Conservation (phyloP, 1,140 invertebrate species). For the Apocrypta bakeri region DNA sequence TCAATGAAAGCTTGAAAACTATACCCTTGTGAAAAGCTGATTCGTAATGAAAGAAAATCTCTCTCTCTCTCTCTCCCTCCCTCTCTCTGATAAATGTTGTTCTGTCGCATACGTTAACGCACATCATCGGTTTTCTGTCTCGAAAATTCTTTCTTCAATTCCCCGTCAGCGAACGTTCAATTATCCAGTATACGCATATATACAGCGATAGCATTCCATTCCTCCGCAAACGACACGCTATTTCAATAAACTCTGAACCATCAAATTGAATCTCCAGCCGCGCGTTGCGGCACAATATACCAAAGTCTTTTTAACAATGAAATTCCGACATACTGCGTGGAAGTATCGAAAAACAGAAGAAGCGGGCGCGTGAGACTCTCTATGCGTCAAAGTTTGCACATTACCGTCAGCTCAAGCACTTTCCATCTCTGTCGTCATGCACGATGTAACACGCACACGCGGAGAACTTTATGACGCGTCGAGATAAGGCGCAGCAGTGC, state of each 20-base stretch:
- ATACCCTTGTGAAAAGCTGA: background rate
- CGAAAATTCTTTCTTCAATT: too few relatives aligned
- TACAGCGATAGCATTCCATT: background rate
- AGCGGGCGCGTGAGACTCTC: background rate
- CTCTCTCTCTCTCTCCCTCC: too few relatives aligned
- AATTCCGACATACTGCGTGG: background rate
- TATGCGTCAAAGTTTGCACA: background rate
- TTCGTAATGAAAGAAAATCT: background rate
- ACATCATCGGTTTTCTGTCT: too few relatives aligned
- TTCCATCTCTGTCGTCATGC: background rate
- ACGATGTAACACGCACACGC: background rate
- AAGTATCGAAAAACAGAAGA: conserved; percentile 1
- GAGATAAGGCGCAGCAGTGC: background rate
- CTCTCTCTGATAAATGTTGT: background rate
- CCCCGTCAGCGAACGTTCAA: too few relatives aligned
- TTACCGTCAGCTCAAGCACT: background rate
- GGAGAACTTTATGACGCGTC: conserved; percentile 10
- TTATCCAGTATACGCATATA: background rate
- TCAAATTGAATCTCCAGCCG: background rate
- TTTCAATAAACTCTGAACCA: background rate
- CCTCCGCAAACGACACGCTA: background rate
- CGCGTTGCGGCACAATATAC: background rate
- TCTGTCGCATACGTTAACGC: background rate
- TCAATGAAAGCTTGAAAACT: background rate
- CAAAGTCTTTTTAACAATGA: background rate